These are phyloP conservation scores for Nylanderia fulva DNA, from an alignment of 1,140 invertebrate genomes.

Conservation along the genomic window DNA sequence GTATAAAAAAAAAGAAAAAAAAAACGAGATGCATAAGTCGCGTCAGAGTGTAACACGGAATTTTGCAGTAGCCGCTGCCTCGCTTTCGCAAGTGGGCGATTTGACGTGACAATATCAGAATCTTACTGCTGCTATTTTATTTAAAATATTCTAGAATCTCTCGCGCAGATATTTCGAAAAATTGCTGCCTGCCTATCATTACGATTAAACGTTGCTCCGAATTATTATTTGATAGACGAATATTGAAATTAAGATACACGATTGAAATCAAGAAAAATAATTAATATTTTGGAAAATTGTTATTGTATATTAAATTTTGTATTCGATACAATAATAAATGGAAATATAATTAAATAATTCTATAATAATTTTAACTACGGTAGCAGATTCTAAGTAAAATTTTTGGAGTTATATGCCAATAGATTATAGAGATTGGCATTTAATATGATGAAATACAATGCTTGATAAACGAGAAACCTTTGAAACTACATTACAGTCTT, in stretches of 20 bases:
- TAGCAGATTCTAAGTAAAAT: not conserved
- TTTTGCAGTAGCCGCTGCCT: slow-evolving; percentile 69
- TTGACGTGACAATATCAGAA: slow-evolving; percentile 11
- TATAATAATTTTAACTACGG: not conserved
- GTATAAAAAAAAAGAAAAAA: slow-evolving; percentile 67
- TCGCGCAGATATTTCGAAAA: slow-evolving; percentile 16
- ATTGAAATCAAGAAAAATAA: too few relatives aligned
- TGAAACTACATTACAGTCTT: not conserved
- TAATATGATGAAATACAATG: not conserved
- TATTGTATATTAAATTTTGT: too few relatives aligned
- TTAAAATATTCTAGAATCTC: not conserved
- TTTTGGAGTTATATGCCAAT: not conserved
- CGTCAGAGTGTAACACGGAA: slow-evolving; percentile 71
- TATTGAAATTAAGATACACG: slow-evolving; percentile 15
- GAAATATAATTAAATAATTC: too few relatives aligned
- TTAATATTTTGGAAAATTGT: too few relatives aligned
- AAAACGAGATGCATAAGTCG: slow-evolving; percentile 75
- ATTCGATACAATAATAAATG: too few relatives aligned
- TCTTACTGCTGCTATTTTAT: not conserved
- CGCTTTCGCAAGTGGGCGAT: slow-evolving; percentile 24
- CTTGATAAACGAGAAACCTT: not conserved
- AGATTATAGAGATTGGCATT: not conserved
- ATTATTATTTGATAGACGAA: slow-evolving; percentile 13
- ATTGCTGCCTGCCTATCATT: not conserved
- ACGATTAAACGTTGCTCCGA: slow-evolving; percentile 5